Evolutionary conservation across 2,888 invertebrate species (phyloP), one percentile per base, ranked within the genome.

Genomic region (Sepiola atlantica): DNA sequence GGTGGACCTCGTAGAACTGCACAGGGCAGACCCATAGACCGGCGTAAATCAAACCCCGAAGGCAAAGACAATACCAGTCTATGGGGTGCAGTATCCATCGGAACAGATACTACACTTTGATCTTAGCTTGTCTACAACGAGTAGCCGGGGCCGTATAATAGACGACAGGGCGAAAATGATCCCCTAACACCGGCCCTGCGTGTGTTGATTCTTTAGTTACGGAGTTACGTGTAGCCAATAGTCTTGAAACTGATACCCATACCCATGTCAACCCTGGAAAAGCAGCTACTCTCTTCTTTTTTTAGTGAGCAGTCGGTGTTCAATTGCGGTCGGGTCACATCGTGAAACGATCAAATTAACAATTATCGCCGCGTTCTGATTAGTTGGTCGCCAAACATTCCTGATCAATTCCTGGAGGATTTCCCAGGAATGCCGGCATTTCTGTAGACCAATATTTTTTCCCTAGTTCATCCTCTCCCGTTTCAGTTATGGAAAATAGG

Each of bases 341-440:
- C n/a, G 77, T n/a, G n/a, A 14, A 77, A n/a, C n/a, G 16, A 77
- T 77, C 77, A 77, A 77, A 77, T 77, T 77, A 77, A 77, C 0
- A 77, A n/a, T 32, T 61, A 61, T 61, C 61, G 61, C 61, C 28
- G 28, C 28, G 14, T 77, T 77, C 32, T 77, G 77, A 77, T 77
- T 77, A 77, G 77, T 77, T n/a, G 32, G 77, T 77, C 32, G 77
- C 77, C 77, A 77, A 77, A 77, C n/a, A 77, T 77, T 77, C 77
- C 77, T 77, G 77, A 77, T 77, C 77, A 77, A 77, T 77, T 77
- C 77, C 77, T 32, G 4, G 18, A n/a, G 77, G 77, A 32, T n/a
- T 77, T 77, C 77, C 32, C 16, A n/a, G 77, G 77, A 77, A 77
- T 77, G 77, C 77, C 77, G 18, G n/a, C 77, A 77, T 77, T 77